phyloP scores from a whole-genome alignment of 2,113 vertebrate species.

The Fregetta grallaria region DNA sequence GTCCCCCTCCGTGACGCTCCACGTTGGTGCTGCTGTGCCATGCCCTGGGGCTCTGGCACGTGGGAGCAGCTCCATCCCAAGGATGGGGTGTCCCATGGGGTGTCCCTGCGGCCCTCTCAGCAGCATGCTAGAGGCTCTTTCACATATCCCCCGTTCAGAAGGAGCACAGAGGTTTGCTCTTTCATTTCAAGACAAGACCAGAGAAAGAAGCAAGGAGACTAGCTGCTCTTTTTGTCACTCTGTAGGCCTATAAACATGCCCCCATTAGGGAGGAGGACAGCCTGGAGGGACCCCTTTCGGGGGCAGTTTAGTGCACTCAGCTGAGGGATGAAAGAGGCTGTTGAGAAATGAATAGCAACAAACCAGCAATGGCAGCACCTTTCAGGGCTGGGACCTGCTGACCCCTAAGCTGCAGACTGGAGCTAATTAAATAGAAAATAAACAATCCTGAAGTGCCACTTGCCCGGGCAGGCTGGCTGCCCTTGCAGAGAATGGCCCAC shows the following conservation, averaged over 20 bases:
- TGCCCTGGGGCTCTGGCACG: rapidly evolving
- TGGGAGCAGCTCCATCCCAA: neutral
- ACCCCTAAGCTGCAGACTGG: neutral
- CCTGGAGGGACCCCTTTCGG: neutral
- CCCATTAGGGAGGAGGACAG: neutral
- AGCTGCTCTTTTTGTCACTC: neutral
- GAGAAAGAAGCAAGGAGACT: neutral
- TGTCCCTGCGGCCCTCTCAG: neutral
- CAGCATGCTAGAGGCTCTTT: neutral
- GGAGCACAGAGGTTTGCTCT: neutral
- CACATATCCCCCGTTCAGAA: neutral
- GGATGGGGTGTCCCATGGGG: rapidly evolving
- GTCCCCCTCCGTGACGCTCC: neutral
- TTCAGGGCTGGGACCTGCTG: neutral
- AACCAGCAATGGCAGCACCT: neutral
- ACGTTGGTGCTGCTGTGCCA: neutral
- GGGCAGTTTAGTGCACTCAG: rapidly evolving
- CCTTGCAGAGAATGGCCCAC: rapidly evolving
- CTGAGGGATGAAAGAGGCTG: neutral
- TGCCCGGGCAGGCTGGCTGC: neutral
- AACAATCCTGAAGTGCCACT: neutral
- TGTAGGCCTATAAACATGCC: neutral
- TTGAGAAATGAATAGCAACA: neutral
- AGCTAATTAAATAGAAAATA: neutral
- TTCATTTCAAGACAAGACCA: neutral